Base-by-base conservation (phyloP, 2,888 invertebrate species). In the Bembecia ichneumoniformis region DNA sequence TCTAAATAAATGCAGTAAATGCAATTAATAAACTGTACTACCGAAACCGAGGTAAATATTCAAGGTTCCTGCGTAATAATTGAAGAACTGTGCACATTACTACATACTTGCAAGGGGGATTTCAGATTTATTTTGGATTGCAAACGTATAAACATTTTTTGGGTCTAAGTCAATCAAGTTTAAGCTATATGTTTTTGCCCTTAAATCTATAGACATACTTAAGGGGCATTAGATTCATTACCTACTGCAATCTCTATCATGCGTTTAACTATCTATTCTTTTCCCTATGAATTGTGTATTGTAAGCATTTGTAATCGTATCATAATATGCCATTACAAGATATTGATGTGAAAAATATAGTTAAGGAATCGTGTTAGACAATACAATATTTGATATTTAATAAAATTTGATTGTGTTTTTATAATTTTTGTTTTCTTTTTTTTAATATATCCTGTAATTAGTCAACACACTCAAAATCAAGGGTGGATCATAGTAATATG, bases 341-440 rank as follows among this genome's bases (percentile, higher is more conserved):
- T 81, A 82, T 86, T 83, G 82, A 82, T 83, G 82, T 84, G 81
- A 81, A 84, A 82, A 82, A 83, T 84, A 78, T 81, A 84, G 79
- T 75, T 84, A 87, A 84, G 82, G 78, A 78, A 82, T 87, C 84
- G 87, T 87, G 87, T 87, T 87, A 87, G 87, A 87, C 87, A 87
- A 87, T 87, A 87, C 87, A 84, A 77, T 87, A 87, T 87, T 86
- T 87, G 84, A 86, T 87, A 87, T 86, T 81, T 80, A 87, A 83
- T 82, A 84, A 84, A 84, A 86, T 82, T 83, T 84, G 84, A 86
- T 84, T 84, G 87, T 86, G 86, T 86, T 87, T 84, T 84, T 79
- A 72, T 78, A 82, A 13, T 53, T 49, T 34, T 47, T 56, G 0
- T 16, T 44, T 3, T 44, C 15, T 15, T 44, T 44, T 44, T 13